A percentile compares a stretch with the other conserved stretches of the same genome.
Conservation (phyloP, 2,113 vertebrate species). For the Caranx melampygus region DNA sequence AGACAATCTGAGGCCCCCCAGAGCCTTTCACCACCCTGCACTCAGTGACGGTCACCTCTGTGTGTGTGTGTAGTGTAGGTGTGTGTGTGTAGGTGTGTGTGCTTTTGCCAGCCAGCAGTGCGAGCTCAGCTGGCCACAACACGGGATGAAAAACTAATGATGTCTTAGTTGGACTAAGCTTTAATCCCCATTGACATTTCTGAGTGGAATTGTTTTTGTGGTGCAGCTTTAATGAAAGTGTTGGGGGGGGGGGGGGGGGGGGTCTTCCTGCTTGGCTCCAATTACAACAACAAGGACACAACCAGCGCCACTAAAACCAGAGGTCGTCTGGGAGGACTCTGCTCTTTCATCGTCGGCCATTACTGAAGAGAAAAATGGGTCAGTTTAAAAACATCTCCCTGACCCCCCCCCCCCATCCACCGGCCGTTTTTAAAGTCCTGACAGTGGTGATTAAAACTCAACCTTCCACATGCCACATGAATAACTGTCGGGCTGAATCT, state of each 20-base stretch:
- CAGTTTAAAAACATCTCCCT: not conserved
- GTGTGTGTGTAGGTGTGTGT: slow-evolving; percentile 22
- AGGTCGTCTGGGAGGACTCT: slow-evolving; percentile 10
- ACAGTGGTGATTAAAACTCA: not conserved
- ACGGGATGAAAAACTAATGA: slow-evolving; percentile 67
- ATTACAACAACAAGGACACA: slow-evolving; percentile 48
- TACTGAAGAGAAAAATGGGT: not conserved
- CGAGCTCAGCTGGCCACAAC: slow-evolving; percentile 42
- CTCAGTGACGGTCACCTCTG: slow-evolving; percentile 12
- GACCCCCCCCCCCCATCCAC: not conserved
- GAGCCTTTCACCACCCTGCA: slow-evolving; percentile 2
- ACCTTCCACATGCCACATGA: not conserved
- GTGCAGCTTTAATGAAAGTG: slow-evolving; percentile 61
- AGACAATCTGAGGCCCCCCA: not conserved
- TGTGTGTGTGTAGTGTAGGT: not conserved
- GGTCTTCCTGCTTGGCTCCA: slow-evolving; percentile 24
- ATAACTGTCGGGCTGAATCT: not conserved
- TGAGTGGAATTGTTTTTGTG: slow-evolving; percentile 59
- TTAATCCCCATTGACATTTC: slow-evolving; percentile 70
- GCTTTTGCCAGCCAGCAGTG: slow-evolving; percentile 16
- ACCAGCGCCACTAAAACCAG: slow-evolving; percentile 11
- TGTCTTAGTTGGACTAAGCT: slow-evolving; percentile 55
- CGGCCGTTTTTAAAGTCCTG: too few relatives aligned
- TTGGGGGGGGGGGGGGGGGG: slow-evolving; percentile 23
- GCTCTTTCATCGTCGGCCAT: not conserved